A percentile compares a stretch with the other conserved stretches of the same genome.
These are phyloP conservation scores for Condylura cristata DNA, from an alignment of 2,113 vertebrate genomes.

Conservation along the genomic window DNA sequence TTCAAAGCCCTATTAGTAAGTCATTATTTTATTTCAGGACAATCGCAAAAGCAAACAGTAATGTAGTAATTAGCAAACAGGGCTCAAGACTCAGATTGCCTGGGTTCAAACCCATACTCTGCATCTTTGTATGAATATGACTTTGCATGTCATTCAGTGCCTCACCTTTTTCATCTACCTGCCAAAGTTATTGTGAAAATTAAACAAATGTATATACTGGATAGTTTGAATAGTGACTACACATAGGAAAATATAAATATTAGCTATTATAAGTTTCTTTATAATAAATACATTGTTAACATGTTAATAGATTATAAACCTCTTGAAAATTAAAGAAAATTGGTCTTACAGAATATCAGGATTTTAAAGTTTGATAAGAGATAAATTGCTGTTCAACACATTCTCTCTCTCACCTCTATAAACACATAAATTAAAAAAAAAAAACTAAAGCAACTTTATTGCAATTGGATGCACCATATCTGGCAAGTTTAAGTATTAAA, in stretches of 20 bases:
- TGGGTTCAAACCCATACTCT: neutral
- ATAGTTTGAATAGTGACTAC: neutral
- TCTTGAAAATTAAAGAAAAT: neutral
- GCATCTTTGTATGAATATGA: fast-evolving
- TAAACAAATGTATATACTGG: neutral
- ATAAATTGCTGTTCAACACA: neutral
- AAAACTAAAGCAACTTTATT: neutral
- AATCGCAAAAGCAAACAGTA: neutral
- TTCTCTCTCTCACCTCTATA: neutral
- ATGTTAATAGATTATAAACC: neutral
- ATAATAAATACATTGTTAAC: neutral
- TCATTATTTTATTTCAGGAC: neutral
- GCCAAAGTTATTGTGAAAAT: neutral
- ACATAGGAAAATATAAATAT: neutral
- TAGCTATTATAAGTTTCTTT: neutral
- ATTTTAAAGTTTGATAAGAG: neutral
- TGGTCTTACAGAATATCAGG: neutral
- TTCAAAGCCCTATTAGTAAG: neutral
- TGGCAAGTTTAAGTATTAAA: slow-evolving; percentile 15
- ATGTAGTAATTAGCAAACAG: neutral
- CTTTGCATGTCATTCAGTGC: neutral
- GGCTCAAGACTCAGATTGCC: neutral
- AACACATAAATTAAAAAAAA: neutral
- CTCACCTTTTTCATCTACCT: neutral
- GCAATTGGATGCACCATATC: neutral